A percentile compares a stretch with the other conserved stretches of the same genome.
Evolutionary conservation across 2,113 vertebrate species (phyloP).

Genomic region (Charadrius vociferus): DNA sequence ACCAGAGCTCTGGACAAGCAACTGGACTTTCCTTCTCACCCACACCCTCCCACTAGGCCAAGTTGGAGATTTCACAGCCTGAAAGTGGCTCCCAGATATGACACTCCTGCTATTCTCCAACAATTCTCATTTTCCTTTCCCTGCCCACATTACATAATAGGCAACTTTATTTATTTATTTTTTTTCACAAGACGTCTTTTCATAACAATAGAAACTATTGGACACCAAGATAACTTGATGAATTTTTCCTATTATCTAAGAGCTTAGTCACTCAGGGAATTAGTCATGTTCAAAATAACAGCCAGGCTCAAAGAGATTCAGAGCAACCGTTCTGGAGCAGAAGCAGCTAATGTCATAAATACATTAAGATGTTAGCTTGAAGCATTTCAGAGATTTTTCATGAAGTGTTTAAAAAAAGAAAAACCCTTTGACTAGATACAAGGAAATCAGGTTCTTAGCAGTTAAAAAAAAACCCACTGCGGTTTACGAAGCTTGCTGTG

Average conservation of each 20-base stretch:
- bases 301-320: slow-evolving; percentile 51
- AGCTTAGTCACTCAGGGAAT: slow-evolving; percentile 66
- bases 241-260: slow-evolving; percentile 62
- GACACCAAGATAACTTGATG: slow-evolving; percentile 25
- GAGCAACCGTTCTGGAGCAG: slow-evolving; percentile 50
- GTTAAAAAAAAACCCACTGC: neutral
- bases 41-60: neutral
- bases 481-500: neutral
- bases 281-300: slow-evolving; percentile 71
- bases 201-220: slow-evolving; percentile 42
- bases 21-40: neutral
- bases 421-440: neutral
- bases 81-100: neutral
- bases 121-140: neutral
- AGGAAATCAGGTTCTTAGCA: neutral
- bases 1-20: neutral
- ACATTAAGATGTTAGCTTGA: slow-evolving; percentile 37
- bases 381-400: slow-evolving; percentile 53
- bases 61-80: neutral
- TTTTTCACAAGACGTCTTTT: neutral
- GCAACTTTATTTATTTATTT: neutral
- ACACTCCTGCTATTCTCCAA: neutral
- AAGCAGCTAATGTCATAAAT: slow-evolving; percentile 50
- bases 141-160: slow-evolving; percentile 21
- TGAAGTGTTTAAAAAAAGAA: slow-evolving; percentile 26